These are phyloP conservation scores for Idaea aversata DNA, from an alignment of 2,888 invertebrate genomes.

Conservation along the genomic window DNA sequence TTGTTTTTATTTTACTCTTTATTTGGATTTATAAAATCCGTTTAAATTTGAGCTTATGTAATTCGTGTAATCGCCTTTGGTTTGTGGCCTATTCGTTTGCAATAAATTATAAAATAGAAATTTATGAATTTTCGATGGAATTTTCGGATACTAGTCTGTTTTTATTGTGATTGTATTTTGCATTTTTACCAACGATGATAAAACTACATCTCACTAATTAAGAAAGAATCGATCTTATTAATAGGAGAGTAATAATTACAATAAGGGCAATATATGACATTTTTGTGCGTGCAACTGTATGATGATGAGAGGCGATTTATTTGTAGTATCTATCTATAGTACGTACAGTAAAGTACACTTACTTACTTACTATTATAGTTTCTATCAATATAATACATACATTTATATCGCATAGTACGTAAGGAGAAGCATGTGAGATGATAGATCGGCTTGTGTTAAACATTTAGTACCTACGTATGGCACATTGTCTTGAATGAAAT, in stretches of 20 bases:
- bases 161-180: conserved; percentile 73
- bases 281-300: conserved; percentile 56
- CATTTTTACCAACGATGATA: conserved; percentile 75
- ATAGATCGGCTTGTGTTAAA: neutral
- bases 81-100: conserved; percentile 73
- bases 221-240: conserved; percentile 67
- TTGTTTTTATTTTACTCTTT: conserved; percentile 35
- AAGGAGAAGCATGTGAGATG: neutral
- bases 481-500: conserved; percentile 61
- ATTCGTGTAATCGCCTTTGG: conserved; percentile 66
- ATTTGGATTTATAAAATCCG: conserved; percentile 76
- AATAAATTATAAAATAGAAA: conserved; percentile 51
- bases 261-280: conserved; percentile 69
- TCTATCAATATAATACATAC: neutral
- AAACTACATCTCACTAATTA: conserved; percentile 76
- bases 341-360: conserved; percentile 5
- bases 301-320: conserved; percentile 9
- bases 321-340: conserved; percentile 28
- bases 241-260: conserved; percentile 46
- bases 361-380: neutral
- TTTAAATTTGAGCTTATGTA: conserved; percentile 67
- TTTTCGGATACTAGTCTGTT: conserved; percentile 77
- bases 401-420: neutral
- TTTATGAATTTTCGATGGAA: conserved; percentile 66
- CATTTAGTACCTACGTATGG: conserved; percentile 15